Evolutionary conservation across 2,888 invertebrate genomes (phyloP).

Genomic region (Philonicus albiceps): DNA sequence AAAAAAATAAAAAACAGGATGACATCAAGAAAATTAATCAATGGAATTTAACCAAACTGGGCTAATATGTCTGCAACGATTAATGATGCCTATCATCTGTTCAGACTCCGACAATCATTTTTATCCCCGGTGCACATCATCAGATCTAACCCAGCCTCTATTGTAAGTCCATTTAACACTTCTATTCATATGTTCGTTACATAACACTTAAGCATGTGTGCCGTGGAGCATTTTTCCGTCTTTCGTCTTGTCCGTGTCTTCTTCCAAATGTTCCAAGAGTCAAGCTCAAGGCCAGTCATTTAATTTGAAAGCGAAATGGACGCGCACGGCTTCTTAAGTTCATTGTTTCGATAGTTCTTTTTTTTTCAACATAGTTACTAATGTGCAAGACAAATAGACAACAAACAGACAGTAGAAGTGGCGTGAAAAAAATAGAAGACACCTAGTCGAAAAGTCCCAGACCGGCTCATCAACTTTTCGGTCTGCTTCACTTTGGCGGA

Average conservation of each 20-base stretch:
- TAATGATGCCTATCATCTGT: background rate
- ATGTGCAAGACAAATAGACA: background rate
- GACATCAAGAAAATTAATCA: background rate
- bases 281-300: conserved; percentile 23
- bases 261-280: background rate
- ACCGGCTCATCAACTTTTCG: background rate
- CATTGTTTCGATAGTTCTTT: background rate
- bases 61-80: background rate
- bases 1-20: background rate
- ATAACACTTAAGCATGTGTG: background rate
- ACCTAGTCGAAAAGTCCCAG: background rate
- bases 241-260: background rate
- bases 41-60: background rate
- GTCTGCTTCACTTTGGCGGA: background rate
- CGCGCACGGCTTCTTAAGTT: background rate
- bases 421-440: background rate
- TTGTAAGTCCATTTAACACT: background rate
- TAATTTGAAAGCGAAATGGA: conserved; percentile 12
- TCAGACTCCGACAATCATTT: background rate
- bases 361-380: background rate
- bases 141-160: background rate
- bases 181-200: background rate
- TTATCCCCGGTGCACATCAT: background rate
- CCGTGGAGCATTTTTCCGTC: background rate
- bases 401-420: background rate